Base-by-base conservation (phyloP, 2,113 vertebrate species). In the Plecturocebus donacophilus region DNA sequence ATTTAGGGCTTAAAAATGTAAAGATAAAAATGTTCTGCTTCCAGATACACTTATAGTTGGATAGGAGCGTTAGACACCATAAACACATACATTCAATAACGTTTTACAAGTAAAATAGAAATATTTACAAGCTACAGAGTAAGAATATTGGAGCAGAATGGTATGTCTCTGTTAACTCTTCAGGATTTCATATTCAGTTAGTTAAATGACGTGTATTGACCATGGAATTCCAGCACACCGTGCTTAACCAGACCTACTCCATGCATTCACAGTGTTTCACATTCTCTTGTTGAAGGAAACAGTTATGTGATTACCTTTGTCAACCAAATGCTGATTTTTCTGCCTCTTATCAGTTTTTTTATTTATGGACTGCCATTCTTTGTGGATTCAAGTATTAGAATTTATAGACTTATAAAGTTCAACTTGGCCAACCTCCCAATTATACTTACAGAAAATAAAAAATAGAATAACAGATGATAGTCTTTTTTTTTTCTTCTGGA, bases 401-500 rank as follows among this genome's bases (percentile, higher is more conserved):
- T 27, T 47, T 81, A 32, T 2, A 75, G 32, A 58, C 8, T 21
- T 52, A 64, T 20, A 40, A 47, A 88, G 40, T 90, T 94, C 81
- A 79, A 40, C 12, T 91, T 73, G 19, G 23, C 19, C 23, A 68
- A 66, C 6, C 20, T 90, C 58, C 25, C 30, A 56, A 40, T 82
- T 89, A 76, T 25, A 27, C n/a, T 88, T 85, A 86, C 19, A 77
- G 64, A 35, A 68, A 35, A 81, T 66, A 70, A 90, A 9, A 68
- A 30, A 79, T 54, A 35, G 20, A 52, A 38, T 70, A 88, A 90
- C 21, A 61, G 6, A 45, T 58, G 14, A 47, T 19, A 71, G 2
- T 54, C 12, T 75, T 20, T n/a, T 35, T 83, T 92, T 92, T 83
- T 94, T 19, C 40, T 90, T 96, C 35, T 70, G 11, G 92, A 80